Evolutionary conservation across 2,888 invertebrate genomes (phyloP), one percentile per base, ranked within the genome.

Genomic region (Epistrophella euchroma): DNA sequence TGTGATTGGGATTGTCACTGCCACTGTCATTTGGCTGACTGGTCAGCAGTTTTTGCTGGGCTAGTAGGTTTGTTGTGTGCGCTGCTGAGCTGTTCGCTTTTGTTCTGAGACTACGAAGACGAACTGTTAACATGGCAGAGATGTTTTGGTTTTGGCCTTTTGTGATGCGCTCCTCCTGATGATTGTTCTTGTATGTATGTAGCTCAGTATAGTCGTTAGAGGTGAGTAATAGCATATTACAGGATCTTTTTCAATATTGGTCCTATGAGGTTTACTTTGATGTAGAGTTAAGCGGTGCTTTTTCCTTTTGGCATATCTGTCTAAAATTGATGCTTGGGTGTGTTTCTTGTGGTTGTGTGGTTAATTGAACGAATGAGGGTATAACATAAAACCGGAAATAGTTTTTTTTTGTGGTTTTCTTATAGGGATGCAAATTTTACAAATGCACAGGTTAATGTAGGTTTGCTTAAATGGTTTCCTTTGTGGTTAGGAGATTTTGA

Each of bases 111-210:
- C 19, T 19, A 62, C 19, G 35, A 55, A 62, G 76, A 85, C 76
- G 72, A 85, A 76, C 75, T 76, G 73, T 64, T 80, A 85, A 80
- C 80, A 80, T 60, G 50, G 32, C 37, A 22, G 60, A 80, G 60
- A 72, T 73, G 72, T 76, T 85, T 85, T 66, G 37, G 47, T 80
- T 80, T 76, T 72, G 52, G 55, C 75, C 76, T 76, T 72, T 76
- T 71, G 47, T 52, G 80, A 60, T 66, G 22, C 40, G 37, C 19
- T n/a, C 19, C 58, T 50, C 15, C 45, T 47, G 32, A 37, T 56
- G 68, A 52, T 37, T 68, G 50, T 47, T 50, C 35, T 50, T 37
- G 13, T 56, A 19, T 11, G 4, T 32, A n/a, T n/a, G n/a, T 32
- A 32, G 10, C 17, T 32, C 55, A 7, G 52, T 25, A 55, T 25